phyloP scores from a whole-genome alignment of 2,113 vertebrate genomes.

The Hippocampus barbouri region DNA sequence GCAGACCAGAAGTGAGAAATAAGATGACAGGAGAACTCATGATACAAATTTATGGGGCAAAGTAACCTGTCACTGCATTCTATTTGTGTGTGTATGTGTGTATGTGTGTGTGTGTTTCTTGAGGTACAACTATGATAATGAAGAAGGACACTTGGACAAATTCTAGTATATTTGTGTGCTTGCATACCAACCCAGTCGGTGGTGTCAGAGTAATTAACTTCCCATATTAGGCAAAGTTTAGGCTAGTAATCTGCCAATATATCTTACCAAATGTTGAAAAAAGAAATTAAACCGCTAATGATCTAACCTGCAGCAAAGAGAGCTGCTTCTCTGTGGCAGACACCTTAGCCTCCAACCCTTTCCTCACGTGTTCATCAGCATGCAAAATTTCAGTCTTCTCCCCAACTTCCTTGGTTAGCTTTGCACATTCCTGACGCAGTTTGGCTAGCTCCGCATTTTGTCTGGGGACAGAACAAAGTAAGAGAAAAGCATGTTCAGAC shows the following conservation, averaged over 20 bases:
- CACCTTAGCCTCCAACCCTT: conserved; percentile 79
- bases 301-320: conserved; percentile 77
- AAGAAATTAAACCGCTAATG: conserved; percentile 3
- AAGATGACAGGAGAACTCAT: neutral
- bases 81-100: neutral
- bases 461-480: conserved; percentile 62
- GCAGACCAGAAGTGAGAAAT: conserved; percentile 3
- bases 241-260: conserved; percentile 10
- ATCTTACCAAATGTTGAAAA: neutral
- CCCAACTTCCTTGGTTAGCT: conserved; percentile 83
- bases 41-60: neutral
- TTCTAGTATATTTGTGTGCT: conserved; percentile 46
- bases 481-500: conserved; percentile 3
- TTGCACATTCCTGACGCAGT: conserved; percentile 85
- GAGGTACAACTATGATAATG: neutral
- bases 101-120: conserved; percentile 3
- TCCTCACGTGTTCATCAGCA: conserved; percentile 82
- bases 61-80: neutral
- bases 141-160: conserved; percentile 35
- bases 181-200: conserved; percentile 41
- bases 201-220: conserved; percentile 50
- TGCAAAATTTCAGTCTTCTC: conserved; percentile 80
- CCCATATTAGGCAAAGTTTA: conserved; percentile 30
- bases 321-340: conserved; percentile 78
- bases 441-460: conserved; percentile 93